phyloP scores from a whole-genome alignment of 1,140 invertebrate species.

The Cyclina sinensis region DNA sequence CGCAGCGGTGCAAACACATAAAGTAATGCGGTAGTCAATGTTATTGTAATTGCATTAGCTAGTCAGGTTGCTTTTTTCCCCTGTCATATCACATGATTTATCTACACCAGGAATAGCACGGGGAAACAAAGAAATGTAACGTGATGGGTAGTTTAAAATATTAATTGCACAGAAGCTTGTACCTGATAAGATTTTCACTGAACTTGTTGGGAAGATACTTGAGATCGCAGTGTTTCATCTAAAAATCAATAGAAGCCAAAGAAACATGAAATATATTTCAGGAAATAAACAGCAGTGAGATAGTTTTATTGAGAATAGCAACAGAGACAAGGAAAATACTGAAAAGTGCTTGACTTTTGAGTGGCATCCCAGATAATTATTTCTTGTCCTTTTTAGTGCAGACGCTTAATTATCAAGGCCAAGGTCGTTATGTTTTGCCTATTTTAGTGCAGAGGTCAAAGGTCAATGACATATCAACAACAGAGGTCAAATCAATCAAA shows the following conservation, averaged over 20 bases:
- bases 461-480: too few relatives aligned
- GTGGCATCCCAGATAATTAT: too few relatives aligned
- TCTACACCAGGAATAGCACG: not conserved
- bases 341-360: too few relatives aligned
- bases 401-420: too few relatives aligned
- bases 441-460: too few relatives aligned
- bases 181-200: not conserved
- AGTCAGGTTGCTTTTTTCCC: constrained; percentile 14
- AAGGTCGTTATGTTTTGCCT: too few relatives aligned
- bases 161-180: not conserved
- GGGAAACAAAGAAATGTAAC: constrained; percentile 11
- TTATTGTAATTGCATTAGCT: constrained; percentile 24
- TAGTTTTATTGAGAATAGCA: not conserved
- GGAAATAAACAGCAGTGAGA: not conserved
- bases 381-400: too few relatives aligned
- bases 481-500: too few relatives aligned
- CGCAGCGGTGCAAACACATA: constrained; percentile 25
- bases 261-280: not conserved
- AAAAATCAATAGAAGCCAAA: not conserved
- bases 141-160: constrained; percentile 4
- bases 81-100: constrained; percentile 15
- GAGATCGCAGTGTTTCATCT: not conserved
- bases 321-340: too few relatives aligned
- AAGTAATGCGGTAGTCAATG: not conserved
- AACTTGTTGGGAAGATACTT: not conserved